Base-by-base conservation (phyloP, 2,113 vertebrate species). In the Apistogramma diplotaenia region DNA sequence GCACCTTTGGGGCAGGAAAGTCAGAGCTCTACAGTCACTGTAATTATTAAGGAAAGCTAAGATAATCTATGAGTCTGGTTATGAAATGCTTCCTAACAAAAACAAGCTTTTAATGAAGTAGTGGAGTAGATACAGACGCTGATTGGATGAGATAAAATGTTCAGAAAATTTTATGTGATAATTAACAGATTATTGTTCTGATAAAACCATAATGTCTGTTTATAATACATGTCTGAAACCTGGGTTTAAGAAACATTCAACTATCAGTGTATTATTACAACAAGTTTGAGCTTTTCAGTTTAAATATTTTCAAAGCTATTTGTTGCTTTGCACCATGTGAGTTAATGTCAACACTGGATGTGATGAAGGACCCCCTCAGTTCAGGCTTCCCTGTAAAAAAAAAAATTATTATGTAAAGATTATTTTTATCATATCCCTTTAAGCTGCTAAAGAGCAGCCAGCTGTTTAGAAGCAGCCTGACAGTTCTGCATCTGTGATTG, bases 11-110 rank as follows among this genome's bases (percentile, higher is more conserved):
- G 91, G 90, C 77, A 43, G 74, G 62, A 74, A 59, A 76, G 70
- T 85, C 81, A 75, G 73, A 78, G 82, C 82, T 70, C 58, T 72
- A 67, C 72, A 89, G 87, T 89, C 77, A 81, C 53, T 74, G 76
- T 87, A 87, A 94, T 93, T 93, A 90, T 85, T 75, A 74, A 79
- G 62, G 4, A 72, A 84, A 79, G 70, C 79, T 76, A 89, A 90
- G 91, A 91, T 92, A 89, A 91, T 35, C 51, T 16, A 76, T 59
- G 40, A 79, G 58, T 59, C 25, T 51, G 31, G 71, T 19, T 23
- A 46, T 59, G 31, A 21, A 51, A 57, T 49, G 53, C 53, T 74
- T 74, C 35, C 49, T 35, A 2, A 23, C 29, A 59, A n/a, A 51
- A 84, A 29, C 5, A 13, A 25, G 1, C 27, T 62, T 55, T 70